Conservation (phyloP, 2,113 vertebrate genomes). For the Leuciscus idus region DNA sequence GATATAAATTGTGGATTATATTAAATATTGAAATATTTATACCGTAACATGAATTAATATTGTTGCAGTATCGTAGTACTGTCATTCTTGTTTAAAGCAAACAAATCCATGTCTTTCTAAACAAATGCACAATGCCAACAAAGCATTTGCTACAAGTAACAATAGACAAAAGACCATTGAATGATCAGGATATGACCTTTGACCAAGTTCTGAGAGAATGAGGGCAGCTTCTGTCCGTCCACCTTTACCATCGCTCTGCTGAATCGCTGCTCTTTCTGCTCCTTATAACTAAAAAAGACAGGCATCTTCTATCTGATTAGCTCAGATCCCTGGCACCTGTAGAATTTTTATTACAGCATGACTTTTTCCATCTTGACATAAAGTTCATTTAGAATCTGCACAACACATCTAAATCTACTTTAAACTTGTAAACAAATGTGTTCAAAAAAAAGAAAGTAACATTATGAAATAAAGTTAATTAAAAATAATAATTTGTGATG, state of each 20-base stretch:
- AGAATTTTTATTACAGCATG: background rate
- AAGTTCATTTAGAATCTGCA: background rate
- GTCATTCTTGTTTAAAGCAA: background rate
- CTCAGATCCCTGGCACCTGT: background rate
- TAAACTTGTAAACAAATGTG: too few species aligned
- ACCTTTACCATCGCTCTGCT: background rate
- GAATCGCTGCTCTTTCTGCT: constrained; percentile 37
- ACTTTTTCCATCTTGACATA: background rate
- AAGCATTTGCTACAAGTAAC: constrained; percentile 40
- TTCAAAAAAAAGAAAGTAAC: too few species aligned
- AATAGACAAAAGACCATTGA: constrained; percentile 56
- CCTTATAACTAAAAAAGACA: background rate
- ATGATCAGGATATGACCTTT: constrained; percentile 53
- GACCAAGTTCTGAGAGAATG: constrained; percentile 45
- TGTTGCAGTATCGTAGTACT: background rate
- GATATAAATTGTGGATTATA: background rate
- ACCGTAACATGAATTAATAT: background rate
- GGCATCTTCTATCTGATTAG: background rate
- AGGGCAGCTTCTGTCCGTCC: constrained; percentile 42
- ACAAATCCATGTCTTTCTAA: constrained; percentile 12
- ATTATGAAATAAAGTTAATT: too few species aligned
- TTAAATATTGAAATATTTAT: too few species aligned
- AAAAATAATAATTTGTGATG: too few species aligned
- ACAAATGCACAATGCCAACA: constrained; percentile 6
- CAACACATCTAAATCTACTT: too few species aligned